Evolutionary conservation across 2,888 invertebrate genomes (phyloP).

Genomic region (Acrobasis repandana): DNA sequence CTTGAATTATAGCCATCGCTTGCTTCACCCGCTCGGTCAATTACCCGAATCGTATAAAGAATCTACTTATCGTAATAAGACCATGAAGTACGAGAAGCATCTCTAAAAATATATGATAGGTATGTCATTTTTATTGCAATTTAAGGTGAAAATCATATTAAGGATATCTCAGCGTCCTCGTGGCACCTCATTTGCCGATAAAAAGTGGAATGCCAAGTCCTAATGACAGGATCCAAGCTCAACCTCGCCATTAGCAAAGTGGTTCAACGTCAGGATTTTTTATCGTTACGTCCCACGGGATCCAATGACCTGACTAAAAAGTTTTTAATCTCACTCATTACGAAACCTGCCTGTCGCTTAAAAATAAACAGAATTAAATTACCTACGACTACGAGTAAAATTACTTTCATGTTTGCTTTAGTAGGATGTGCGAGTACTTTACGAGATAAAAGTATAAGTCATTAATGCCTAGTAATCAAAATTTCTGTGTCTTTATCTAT

Average conservation of each 20-base stretch:
- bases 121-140: constrained; percentile 3
- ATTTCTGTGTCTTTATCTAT: too few species aligned
- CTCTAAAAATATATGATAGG: neutral
- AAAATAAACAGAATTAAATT: neutral
- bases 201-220: constrained; percentile 50
- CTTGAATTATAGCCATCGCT: too few species aligned
- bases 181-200: constrained; percentile 42
- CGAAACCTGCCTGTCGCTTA: neutral
- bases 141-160: constrained; percentile 7
- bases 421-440: neutral
- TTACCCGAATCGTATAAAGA: too few species aligned
- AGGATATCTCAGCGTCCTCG: constrained; percentile 11
- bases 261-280: constrained; percentile 48
- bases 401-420: neutral
- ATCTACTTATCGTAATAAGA: neutral
- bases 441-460: neutral
- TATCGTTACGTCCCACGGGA: constrained; percentile 42
- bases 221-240: constrained; percentile 55
- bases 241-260: constrained; percentile 51
- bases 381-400: neutral
- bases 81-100: neutral
- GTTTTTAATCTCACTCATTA: constrained; percentile 15
- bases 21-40: too few species aligned
- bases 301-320: constrained; percentile 25
- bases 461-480: neutral